Evolutionary conservation across 2,888 invertebrate species (phyloP), one percentile per base, ranked within the genome.

Genomic region (Pelosia muscerda): DNA sequence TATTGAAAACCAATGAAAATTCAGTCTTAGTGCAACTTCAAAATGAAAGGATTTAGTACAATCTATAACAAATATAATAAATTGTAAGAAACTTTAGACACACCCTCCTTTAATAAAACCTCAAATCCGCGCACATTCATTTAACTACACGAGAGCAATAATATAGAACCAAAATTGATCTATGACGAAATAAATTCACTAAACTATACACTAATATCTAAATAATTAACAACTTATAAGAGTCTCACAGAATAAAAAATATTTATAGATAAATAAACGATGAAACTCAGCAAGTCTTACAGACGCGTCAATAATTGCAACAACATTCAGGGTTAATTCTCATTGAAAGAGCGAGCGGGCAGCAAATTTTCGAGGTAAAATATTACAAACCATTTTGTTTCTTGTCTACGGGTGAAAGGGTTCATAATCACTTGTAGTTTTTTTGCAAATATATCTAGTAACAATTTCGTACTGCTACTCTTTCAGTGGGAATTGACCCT

Each of bases 141-240:
- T 65, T 71, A 73, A 63, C 72, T 78, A 76, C 62, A 78, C 60
- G 67, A 74, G 71, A 79, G 70, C 76, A 67, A 80, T 74, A 69
- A 64, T 76, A 80, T 71, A 78, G 73, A 81, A 81, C 74, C 70
- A 69, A 76, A 63, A 84, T 83, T 84, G 79, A 80, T 82, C 84
- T 87, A 88, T 77, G 73, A 81, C 77, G 81, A 84, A 75, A 84
- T 83, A 87, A 86, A 84, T 87, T 86, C 74, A 86, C 89, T 90
- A 89, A 81, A 75, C 86, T 88, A 89, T 82, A 81, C 26, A 65
- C 83, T 87, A 81, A 83, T 73, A 76, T 64, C 81, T 79, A 81
- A 79, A 81, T 74, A 79, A 79, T 74, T 79, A 85, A 86, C 82
- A 81, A 83, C 82, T 81, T 81, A 78, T 69, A 80, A 76, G 80